Conservation (phyloP, 1,140 invertebrate species). For the Drosophila aff. region DNA sequence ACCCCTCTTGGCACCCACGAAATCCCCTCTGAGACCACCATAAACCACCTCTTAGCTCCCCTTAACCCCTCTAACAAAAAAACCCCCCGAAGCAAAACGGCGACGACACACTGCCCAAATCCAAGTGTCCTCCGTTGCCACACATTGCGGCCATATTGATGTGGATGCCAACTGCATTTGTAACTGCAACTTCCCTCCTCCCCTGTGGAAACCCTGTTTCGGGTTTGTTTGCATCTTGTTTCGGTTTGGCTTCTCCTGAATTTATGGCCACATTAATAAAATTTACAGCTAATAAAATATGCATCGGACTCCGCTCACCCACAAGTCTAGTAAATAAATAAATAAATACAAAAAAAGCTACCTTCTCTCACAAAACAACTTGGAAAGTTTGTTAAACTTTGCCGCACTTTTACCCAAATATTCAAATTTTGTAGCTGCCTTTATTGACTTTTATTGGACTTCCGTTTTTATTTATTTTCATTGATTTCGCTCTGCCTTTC, state of each 20-base stretch:
- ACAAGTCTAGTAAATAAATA: constrained; percentile 35
- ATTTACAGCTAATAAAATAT: constrained; percentile 83
- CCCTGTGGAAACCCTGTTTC: constrained; percentile 33
- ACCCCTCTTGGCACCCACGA: constrained; percentile 6
- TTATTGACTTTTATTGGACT: constrained; percentile 41
- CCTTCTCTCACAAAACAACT: not conserved
- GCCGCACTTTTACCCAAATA: constrained; percentile 35
- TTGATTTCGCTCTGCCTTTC: constrained; percentile 25
- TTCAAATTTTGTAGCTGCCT: constrained; percentile 19
- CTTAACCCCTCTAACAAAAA: not conserved
- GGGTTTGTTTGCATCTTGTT: constrained; percentile 65
- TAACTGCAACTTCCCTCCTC: constrained; percentile 2
- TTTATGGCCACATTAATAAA: constrained; percentile 83
- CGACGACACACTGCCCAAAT: constrained; percentile 80
- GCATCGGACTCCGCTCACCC: constrained; percentile 65
- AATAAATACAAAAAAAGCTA: not conserved
- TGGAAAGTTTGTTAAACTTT: constrained; percentile 41
- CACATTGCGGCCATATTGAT: constrained; percentile 48
- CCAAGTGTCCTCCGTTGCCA: constrained; percentile 74
- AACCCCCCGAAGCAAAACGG: constrained; percentile 23
- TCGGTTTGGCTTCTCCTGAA: constrained; percentile 58
- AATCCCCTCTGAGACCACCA: not conserved
- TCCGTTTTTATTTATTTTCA: constrained; percentile 47
- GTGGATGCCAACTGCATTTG: constrained; percentile 15
- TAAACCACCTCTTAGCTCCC: not conserved